Base-by-base conservation (phyloP, 2,113 vertebrate species). In the Anseranas semipalmata region DNA sequence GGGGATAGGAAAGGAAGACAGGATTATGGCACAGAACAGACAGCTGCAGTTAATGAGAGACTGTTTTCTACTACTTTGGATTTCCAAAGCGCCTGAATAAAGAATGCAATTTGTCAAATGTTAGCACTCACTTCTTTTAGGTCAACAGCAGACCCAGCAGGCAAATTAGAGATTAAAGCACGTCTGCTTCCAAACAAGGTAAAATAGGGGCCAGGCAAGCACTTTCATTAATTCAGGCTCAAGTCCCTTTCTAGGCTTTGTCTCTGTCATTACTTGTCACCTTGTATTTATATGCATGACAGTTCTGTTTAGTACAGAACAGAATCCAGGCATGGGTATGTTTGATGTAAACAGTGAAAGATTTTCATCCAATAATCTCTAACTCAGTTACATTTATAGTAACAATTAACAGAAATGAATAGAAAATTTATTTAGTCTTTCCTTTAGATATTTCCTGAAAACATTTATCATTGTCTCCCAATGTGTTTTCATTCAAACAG, bases 331-430 rank as follows among this genome's bases (percentile, higher is more conserved):
- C 15, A 74, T 89, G 25, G 87, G 12, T 68, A n/a, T 59, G 27
- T 58, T 50, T 85, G 45, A 93, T 39, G 78, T 78, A 94, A 89
- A 84, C 33, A 92, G 30, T 41, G 30, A 43, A 91, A 90, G 35
- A 39, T 72, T 93, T 95, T 76, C 24, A 72, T 84, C 28, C 58
- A 76, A 68, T 79, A 90, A 75, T 73, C 35, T 79, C 53, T 60
- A 74, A 81, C 81, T 92, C 84, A 73, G 24, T 9, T 95, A 62
- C 66, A n/a, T 97, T 87, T 43, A 82, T 41, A 82, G 63, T 92
- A 75, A 3, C 30, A 91, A 82, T 93, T 94, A 76, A 32, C 22
- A 93, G 56, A 96, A 92, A 78, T 74, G 19, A 95, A 96, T 67
- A 73, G 35, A 58, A 97, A 91, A 92, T 76, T 87, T 79, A 41